Percentiles rank a stretch among this genome's conserved stretches.
Evolutionary conservation across 1,140 invertebrate species (phyloP).

Genomic region (Lepidurus couesii): DNA sequence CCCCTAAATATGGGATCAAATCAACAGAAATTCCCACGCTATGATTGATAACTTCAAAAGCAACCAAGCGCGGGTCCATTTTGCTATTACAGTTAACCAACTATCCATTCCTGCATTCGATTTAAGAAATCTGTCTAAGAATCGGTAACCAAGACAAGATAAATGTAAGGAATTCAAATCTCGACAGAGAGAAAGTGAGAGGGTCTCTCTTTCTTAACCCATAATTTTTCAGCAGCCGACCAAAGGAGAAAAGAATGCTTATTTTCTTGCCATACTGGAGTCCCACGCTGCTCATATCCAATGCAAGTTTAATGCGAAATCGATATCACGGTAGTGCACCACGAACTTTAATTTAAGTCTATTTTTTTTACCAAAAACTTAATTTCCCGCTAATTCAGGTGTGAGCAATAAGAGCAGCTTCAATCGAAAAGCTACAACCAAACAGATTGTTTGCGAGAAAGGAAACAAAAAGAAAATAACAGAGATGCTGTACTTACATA

Average conservation of each 20-base stretch:
- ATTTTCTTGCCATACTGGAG: neutral
- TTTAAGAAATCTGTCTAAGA: neutral
- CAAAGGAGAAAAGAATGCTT: neutral
- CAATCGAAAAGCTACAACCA: too few relatives aligned
- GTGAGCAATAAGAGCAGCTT: neutral
- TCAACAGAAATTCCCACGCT: too few relatives aligned
- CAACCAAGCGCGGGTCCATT: too few relatives aligned
- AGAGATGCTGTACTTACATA: too few relatives aligned
- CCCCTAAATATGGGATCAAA: too few relatives aligned
- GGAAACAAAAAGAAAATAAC: too few relatives aligned
- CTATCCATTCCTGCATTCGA: neutral
- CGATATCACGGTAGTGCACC: neutral
- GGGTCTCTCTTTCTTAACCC: neutral
- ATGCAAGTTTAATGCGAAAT: neutral
- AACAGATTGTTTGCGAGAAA: too few relatives aligned
- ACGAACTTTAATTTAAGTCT: neutral
- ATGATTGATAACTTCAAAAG: too few relatives aligned
- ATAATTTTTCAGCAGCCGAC: neutral
- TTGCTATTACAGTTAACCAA: too few relatives aligned
- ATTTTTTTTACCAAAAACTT: neutral
- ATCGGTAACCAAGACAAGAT: neutral
- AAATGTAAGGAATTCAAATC: neutral
- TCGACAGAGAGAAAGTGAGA: neutral
- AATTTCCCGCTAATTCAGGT: neutral
- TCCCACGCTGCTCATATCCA: neutral